Evolutionary conservation across 2,113 vertebrate genomes (phyloP).

Genomic region (Sander lucioperca): DNA sequence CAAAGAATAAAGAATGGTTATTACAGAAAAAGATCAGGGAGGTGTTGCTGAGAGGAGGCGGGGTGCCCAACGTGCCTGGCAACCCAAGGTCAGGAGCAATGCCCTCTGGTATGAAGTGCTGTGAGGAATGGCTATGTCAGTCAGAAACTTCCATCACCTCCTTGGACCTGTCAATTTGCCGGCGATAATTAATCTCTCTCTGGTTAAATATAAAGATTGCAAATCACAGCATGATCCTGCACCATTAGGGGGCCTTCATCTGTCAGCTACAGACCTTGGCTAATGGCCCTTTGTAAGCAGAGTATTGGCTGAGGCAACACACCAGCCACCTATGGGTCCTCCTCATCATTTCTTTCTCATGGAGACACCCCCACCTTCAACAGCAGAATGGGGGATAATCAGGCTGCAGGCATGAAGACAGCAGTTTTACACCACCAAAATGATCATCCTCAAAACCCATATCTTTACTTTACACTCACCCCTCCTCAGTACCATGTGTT

Average conservation of each 20-base stretch:
- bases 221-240: constrained; percentile 79
- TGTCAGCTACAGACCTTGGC: constrained; percentile 77
- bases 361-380: constrained; percentile 35
- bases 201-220: constrained; percentile 84
- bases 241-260: constrained; percentile 76
- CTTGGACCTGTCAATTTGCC: constrained; percentile 78
- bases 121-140: constrained; percentile 75
- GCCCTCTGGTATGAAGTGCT: constrained; percentile 66
- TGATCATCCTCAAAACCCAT: background rate
- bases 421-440: constrained; percentile 11
- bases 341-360: constrained; percentile 66
- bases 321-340: constrained; percentile 57
- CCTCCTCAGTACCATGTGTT: too few species aligned
- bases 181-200: constrained; percentile 81
- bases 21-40: constrained; percentile 48
- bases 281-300: constrained; percentile 77
- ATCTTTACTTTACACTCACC: background rate
- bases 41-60: constrained; percentile 45
- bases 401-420: constrained; percentile 11
- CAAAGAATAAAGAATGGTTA: constrained; percentile 59
- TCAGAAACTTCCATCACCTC: constrained; percentile 70
- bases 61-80: constrained; percentile 64
- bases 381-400: constrained; percentile 28
- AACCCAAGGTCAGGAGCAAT: constrained; percentile 74
- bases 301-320: constrained; percentile 57